A percentile compares a stretch with the other conserved stretches of the same genome.
Conservation (phyloP, 2,888 invertebrate species). For the Flexamia atlantica region DNA sequence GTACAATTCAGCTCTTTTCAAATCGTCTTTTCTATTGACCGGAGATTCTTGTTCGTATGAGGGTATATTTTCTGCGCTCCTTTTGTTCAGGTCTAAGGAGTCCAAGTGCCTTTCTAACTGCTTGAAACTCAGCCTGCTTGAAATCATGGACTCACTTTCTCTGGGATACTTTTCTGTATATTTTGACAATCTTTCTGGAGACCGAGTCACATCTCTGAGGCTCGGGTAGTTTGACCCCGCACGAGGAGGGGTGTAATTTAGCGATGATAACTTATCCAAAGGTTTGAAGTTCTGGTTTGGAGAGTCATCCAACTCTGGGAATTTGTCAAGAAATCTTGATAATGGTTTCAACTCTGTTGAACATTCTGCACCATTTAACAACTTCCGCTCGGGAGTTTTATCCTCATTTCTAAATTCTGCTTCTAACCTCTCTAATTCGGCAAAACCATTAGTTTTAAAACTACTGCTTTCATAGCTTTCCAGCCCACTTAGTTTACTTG, state of each 20-base stretch:
- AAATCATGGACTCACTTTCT: slow-evolving; percentile 35
- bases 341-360: slow-evolving; percentile 40
- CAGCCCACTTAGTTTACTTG: neutral
- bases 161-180: slow-evolving; percentile 59
- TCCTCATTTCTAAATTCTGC: slow-evolving; percentile 41
- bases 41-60: slow-evolving; percentile 24
- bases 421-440: slow-evolving; percentile 43
- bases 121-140: slow-evolving; percentile 56
- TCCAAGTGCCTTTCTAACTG: slow-evolving; percentile 57
- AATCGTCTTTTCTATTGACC: slow-evolving; percentile 24
- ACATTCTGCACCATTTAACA: slow-evolving; percentile 18
- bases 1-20: slow-evolving; percentile 26
- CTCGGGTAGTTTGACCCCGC: slow-evolving; percentile 15
- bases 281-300: slow-evolving; percentile 35
- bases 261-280: slow-evolving; percentile 6
- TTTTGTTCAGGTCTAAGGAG: slow-evolving; percentile 60
- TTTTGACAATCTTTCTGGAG: slow-evolving; percentile 55
- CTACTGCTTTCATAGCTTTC: neutral
- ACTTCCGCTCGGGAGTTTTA: neutral
- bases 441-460: slow-evolving; percentile 42
- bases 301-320: slow-evolving; percentile 48
- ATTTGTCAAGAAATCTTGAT: slow-evolving; percentile 47
- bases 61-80: slow-evolving; percentile 43
- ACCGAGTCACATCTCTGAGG: slow-evolving; percentile 31
- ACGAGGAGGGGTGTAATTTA: slow-evolving; percentile 21